phyloP scores from a whole-genome alignment of 2,888 invertebrate genomes.

The Liopterus haemorrhoidalis region DNA sequence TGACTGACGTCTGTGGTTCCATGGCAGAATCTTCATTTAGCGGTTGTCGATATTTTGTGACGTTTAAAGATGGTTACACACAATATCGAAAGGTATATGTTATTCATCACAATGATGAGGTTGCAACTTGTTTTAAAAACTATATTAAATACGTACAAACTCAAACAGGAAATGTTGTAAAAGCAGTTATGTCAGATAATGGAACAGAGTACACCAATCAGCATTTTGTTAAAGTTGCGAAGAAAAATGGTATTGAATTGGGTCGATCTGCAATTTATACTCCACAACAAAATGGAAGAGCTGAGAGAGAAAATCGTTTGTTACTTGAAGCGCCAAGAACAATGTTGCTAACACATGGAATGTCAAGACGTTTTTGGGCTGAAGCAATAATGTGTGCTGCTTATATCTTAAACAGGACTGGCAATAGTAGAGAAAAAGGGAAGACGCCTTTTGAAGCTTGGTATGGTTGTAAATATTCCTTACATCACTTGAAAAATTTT shows the following conservation, averaged over 20 bases:
- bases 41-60: slow-evolving; percentile 19
- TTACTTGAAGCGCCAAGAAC: slow-evolving; percentile 15
- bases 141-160: slow-evolving; percentile 10
- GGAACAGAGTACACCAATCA: slow-evolving; percentile 19
- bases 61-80: slow-evolving; percentile 21
- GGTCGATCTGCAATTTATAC: too few relatives aligned
- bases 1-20: slow-evolving; percentile 24
- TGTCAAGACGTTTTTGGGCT: slow-evolving; percentile 18
- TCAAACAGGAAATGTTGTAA: slow-evolving; percentile 18
- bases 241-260: too few relatives aligned
- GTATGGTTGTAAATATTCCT: too few relatives aligned
- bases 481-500: too few relatives aligned
- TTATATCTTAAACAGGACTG: slow-evolving; percentile 5
- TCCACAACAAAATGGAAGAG: too few relatives aligned
- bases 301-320: slow-evolving; percentile 16
- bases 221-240: slow-evolving; percentile 11
- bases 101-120: slow-evolving; percentile 17
- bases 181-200: slow-evolving; percentile 19
- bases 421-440: background rate
- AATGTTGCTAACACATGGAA: slow-evolving; percentile 21
- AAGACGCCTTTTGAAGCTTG: too few relatives aligned
- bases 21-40: slow-evolving; percentile 20
- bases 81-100: slow-evolving; percentile 17
- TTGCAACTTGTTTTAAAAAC: slow-evolving; percentile 17
- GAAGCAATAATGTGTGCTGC: slow-evolving; percentile 19